Evolutionary conservation across 2,113 vertebrate species (phyloP).

Genomic region (Anguilla rostrata): DNA sequence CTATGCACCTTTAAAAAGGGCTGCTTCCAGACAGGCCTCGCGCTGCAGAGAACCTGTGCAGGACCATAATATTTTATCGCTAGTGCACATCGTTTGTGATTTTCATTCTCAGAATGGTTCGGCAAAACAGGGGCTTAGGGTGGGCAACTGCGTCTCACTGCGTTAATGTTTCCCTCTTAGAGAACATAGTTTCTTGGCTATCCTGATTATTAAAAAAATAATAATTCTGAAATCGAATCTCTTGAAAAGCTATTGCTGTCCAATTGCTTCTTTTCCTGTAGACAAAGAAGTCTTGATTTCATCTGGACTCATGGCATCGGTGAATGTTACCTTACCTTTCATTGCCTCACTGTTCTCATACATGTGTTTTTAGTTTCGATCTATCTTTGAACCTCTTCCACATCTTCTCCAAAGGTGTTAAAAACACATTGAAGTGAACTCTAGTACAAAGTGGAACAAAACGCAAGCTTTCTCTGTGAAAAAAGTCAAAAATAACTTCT

Average conservation of each 20-base stretch:
- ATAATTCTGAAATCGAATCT: not conserved
- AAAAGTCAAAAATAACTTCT: not conserved
- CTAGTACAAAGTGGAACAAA: not conserved
- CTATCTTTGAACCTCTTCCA: conserved; percentile 28
- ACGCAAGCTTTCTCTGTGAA: not conserved
- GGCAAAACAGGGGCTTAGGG: too few relatives aligned
- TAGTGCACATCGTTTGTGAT: too few relatives aligned
- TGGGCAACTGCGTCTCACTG: too few relatives aligned
- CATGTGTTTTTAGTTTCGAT: not conserved
- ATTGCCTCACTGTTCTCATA: not conserved
- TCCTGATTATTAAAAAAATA: not conserved
- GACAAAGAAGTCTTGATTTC: not conserved
- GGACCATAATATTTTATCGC: too few relatives aligned
- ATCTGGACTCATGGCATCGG: not conserved
- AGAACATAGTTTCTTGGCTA: not conserved
- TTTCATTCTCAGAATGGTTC: too few relatives aligned
- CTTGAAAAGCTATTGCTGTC: not conserved
- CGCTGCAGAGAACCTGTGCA: too few relatives aligned
- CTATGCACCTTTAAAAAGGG: too few relatives aligned
- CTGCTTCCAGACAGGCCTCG: too few relatives aligned
- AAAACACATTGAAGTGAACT: not conserved
- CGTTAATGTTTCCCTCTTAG: not conserved
- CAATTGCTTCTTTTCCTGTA: not conserved
- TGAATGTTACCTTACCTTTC: not conserved
- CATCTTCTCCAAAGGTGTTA: not conserved